Evolutionary conservation across 2,113 vertebrate genomes (phyloP).

Genomic region (Callipepla squamata): DNA sequence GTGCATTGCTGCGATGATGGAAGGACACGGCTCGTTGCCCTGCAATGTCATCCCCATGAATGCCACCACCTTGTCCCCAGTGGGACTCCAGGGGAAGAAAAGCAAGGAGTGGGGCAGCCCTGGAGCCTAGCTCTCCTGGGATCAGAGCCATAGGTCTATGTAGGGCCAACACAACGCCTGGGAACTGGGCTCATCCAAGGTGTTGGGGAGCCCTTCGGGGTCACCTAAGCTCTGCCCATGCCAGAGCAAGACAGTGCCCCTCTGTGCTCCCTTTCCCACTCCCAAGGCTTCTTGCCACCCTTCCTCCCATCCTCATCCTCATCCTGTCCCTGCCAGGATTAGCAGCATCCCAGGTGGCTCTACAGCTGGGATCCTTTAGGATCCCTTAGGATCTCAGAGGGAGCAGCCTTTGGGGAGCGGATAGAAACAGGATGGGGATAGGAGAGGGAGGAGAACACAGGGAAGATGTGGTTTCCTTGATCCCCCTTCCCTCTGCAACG

Average conservation of each 20-base stretch:
- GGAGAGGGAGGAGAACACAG: not conserved
- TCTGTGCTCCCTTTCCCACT: not conserved
- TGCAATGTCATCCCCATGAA: not conserved
- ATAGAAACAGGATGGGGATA: not conserved
- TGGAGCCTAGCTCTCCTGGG: too few species aligned
- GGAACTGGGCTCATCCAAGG: not conserved
- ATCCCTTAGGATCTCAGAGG: constrained; percentile 29
- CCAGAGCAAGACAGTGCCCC: not conserved
- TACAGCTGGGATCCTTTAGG: constrained; percentile 63
- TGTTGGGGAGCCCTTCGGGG: not conserved
- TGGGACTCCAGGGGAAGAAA: not conserved
- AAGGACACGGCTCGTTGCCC: not conserved
- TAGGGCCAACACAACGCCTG: too few species aligned
- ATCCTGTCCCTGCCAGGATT: not conserved
- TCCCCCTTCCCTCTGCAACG: not conserved
- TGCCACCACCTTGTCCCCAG: not conserved
- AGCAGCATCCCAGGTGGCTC: not conserved
- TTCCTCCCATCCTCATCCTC: not conserved
- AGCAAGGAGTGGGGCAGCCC: not conserved
- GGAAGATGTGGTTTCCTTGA: not conserved
- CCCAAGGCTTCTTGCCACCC: not conserved
- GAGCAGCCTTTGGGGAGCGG: constrained; percentile 7
- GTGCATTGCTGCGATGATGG: rapidly evolving
- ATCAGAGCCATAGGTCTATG: too few species aligned
- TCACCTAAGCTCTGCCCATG: not conserved